Percentiles rank a stretch among this genome's conserved stretches.
These are phyloP conservation scores for Tretioscincus oriximinensis DNA, from an alignment of 2,113 vertebrate species.

Conservation along the genomic window DNA sequence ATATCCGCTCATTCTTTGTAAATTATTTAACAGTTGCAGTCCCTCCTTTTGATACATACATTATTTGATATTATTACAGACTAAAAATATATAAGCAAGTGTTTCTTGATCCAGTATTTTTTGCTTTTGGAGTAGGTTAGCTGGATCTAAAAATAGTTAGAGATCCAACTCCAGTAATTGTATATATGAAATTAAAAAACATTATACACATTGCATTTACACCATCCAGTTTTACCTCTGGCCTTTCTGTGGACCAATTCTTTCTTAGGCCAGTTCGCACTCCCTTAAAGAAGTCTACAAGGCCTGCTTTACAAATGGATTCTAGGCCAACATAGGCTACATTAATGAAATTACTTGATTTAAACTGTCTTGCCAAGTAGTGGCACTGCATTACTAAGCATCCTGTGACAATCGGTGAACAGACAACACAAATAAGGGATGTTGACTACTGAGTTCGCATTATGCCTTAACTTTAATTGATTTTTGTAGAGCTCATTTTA, in stretches of 20 bases:
- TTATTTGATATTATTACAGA: conserved; percentile 31
- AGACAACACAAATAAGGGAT: conserved; percentile 7
- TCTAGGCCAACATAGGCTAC: background rate
- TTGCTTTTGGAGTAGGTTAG: background rate
- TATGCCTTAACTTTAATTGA: background rate
- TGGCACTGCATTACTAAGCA: background rate
- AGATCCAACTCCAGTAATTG: background rate
- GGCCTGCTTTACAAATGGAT: too few relatives aligned
- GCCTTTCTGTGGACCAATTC: too few relatives aligned
- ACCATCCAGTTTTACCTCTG: background rate
- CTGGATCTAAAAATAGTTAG: background rate
- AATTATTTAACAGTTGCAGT: background rate
- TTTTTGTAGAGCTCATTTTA: background rate
- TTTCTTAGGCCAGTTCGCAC: too few relatives aligned
- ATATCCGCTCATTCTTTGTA: background rate
- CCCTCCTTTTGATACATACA: background rate
- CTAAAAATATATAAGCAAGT: accelerated
- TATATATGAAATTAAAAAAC: background rate
- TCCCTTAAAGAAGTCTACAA: too few relatives aligned
- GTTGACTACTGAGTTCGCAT: background rate
- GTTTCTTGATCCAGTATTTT: conserved; percentile 1
- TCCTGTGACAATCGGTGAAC: conserved; percentile 34
- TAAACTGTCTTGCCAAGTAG: conserved; percentile 9
- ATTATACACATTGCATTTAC: background rate
- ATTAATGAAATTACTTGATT: background rate